phyloP scores from a whole-genome alignment of 2,113 vertebrate genomes.

The Hippopotamus amphibius region DNA sequence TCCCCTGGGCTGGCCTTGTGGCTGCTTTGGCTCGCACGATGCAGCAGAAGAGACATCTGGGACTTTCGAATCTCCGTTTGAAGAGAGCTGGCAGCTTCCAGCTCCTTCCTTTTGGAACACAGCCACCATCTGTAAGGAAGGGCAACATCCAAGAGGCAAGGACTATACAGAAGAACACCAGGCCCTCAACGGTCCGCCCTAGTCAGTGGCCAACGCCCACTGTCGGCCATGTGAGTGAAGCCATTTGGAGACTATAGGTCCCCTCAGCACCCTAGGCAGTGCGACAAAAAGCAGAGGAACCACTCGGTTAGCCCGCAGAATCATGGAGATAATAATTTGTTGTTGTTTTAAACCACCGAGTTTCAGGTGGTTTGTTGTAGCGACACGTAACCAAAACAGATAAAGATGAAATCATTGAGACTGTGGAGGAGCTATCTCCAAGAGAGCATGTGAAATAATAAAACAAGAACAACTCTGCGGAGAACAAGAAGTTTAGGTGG shows the following conservation, averaged over 20 bases:
- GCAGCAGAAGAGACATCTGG: too few species aligned
- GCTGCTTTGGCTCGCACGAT: not conserved
- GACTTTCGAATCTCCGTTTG: not conserved
- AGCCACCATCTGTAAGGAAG: not conserved
- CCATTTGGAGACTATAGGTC: not conserved
- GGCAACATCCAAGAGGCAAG: not conserved
- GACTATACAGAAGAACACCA: not conserved
- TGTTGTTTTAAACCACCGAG: constrained; percentile 65
- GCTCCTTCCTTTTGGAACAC: not conserved
- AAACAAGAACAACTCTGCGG: not conserved
- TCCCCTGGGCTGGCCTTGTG: not conserved
- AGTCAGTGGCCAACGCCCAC: not conserved
- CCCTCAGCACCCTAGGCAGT: not conserved
- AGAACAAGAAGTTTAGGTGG: not conserved
- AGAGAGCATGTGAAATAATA: not conserved
- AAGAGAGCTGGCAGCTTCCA: not conserved
- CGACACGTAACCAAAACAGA: constrained; percentile 61
- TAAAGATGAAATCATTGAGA: not conserved
- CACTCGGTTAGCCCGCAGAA: not conserved
- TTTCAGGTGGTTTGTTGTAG: constrained; percentile 73
- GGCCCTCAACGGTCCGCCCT: not conserved
- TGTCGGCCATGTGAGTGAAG: not conserved
- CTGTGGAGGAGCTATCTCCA: not conserved
- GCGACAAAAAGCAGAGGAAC: not conserved
- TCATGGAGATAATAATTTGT: not conserved